Evolutionary conservation across 2,888 invertebrate genomes (phyloP), one percentile per base, ranked within the genome.

Genomic region (Lycia hirtaria): DNA sequence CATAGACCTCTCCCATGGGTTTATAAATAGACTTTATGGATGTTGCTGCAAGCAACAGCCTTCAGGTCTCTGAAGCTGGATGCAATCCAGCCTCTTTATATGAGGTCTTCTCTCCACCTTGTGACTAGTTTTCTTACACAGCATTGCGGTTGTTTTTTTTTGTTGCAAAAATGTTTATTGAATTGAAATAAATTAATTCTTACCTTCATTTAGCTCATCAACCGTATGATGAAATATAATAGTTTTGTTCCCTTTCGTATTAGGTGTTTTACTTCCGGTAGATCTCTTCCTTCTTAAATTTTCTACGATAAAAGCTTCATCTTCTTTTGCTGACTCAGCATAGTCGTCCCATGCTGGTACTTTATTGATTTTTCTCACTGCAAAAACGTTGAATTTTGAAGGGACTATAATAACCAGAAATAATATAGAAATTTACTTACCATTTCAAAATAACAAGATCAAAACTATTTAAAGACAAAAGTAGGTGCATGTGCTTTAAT

Each of bases 131-230:
- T n/a, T n/a, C n/a, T n/a, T n/a, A n/a, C n/a, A n/a, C n/a, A n/a
- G n/a, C n/a, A n/a, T n/a, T n/a, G n/a, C n/a, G n/a, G n/a, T n/a
- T n/a, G n/a, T n/a, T n/a, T n/a, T n/a, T n/a, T n/a, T n/a, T n/a
- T 10, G 24, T 3, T 3, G 3, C 17, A 17, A 35, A 35, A 2
- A 2, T 37, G 2, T 19, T n/a, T n/a, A n/a, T n/a, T 19, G 5
- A 1, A 37, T 19, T 37, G 7, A 20, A 22, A 14, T n/a, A 22
- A 40, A 3, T 19, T 19, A 17, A 17, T 2, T 22, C 20, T 22
- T 73, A 88, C 88, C 87, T 82, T 86, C 84, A 69, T 88, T 83
- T 0, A 86, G 43, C 65, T 90, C 91, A 64, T 91, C 88, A 1
- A 85, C 59, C 1, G 79, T 74, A 32, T 85, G 73, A 69, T 82